Base-by-base conservation (phyloP, 1,140 invertebrate species). In the Caenorhabditis inopinata region DNA sequence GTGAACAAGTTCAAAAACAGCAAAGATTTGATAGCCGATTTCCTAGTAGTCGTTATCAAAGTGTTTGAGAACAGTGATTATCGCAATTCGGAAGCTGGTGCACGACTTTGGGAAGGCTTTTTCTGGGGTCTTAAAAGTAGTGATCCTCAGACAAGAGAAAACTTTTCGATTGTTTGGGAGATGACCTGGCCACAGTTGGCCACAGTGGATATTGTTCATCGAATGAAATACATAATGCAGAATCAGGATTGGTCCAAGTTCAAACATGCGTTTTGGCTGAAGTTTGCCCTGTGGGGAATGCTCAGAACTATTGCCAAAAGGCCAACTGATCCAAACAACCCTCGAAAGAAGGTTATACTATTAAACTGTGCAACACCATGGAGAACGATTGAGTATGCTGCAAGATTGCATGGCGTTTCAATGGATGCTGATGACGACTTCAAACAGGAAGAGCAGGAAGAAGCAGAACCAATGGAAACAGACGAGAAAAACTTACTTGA, bases 41-140 rank as follows among this genome's bases (percentile, higher is more conserved):
- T 46, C 29, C 23, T 79, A 4, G 45, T 42, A 4, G 27, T 78
- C n/a, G 75, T 74, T 21, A 42, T 77, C 16, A 35, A 32, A 1
- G 42, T 81, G 6, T 81, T 81, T 21, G 75, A 77, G 21, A 48
- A 81, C 27, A 23, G 12, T 12, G 45, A 32, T 21, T 51, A 38
- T 7, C 49, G 75, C 2, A 74, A 29, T 12, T 45, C 74, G 45
- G 80, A 81, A 73, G 16, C 18, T 49, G 80, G 53, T 21, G 2
- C 42, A n/a, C 48, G 53, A 21, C 21, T 81, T 3, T 35, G 51
- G 46, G 53, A 53, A 12, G 80, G 14, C 6, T 81, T 77, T 45
- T 78, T 80, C 32, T 81, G 80, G 80, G 80, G 80, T n/a, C 75
- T 81, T 6, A 76, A 45, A 12, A 47, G 42, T 18, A 11, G 4